These are phyloP conservation scores for sheep (Ovis aries) DNA, from an alignment of 2,113 vertebrate species.

Conservation along the genomic window ARS-UI_Ramb_v3.0 NC_056067.1:22552001-22552500, in stretches of 20 bases:
- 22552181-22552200: rapidly evolving
- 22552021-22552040: neutral
- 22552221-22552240: neutral
- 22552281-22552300: neutral
- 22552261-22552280: neutral
- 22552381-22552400: neutral
- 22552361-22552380: neutral
- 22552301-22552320: neutral
- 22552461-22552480: conserved; percentile 82
- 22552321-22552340: neutral
- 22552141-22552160: neutral
- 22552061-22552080: neutral
- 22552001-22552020: neutral
- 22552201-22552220: rapidly evolving
- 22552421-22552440: conserved; percentile 87
- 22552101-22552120: neutral
- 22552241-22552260: neutral
- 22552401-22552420: conserved; percentile 83
- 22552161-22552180: neutral
- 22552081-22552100: neutral
- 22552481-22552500: conserved; percentile 83
- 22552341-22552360: neutral
- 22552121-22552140: neutral
- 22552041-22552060: neutral
- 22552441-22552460: conserved; percentile 86